Evolutionary conservation across 2,888 invertebrate species (phyloP).

Genomic region (Plagodis dolabraria): DNA sequence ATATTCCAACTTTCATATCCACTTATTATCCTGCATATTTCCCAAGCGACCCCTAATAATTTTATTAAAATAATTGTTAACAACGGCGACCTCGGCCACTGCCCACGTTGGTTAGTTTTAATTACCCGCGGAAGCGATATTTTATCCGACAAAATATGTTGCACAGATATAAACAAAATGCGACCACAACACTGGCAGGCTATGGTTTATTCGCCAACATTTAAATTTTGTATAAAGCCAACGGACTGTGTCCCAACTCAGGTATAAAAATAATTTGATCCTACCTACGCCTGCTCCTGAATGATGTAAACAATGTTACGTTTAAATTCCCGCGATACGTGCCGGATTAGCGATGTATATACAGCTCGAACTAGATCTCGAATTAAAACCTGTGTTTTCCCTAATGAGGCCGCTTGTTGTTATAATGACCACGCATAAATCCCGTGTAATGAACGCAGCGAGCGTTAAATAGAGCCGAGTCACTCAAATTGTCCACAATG

Average conservation of each 20-base stretch:
- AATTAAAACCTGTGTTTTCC: constrained; percentile 70
- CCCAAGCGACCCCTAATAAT: constrained; percentile 65
- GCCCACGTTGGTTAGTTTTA: constrained; percentile 67
- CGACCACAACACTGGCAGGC: constrained; percentile 54
- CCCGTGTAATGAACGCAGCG: constrained; percentile 75
- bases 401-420: constrained; percentile 32
- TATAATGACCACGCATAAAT: constrained; percentile 81
- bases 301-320: constrained; percentile 34
- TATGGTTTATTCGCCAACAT: constrained; percentile 43
- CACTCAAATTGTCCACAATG: constrained; percentile 80
- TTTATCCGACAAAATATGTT: constrained; percentile 65
- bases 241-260: constrained; percentile 17
- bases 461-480: constrained; percentile 76
- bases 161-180: constrained; percentile 57
- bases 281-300: constrained; percentile 14
- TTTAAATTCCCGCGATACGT: constrained; percentile 39
- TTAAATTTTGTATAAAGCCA: constrained; percentile 43
- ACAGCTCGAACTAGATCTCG: constrained; percentile 58
- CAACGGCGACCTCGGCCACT: constrained; percentile 53
- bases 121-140: constrained; percentile 71
- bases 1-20: constrained; percentile 48
- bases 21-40: constrained; percentile 59
- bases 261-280: constrained; percentile 22
- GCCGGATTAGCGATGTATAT: constrained; percentile 49
- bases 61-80: constrained; percentile 69